Base-by-base conservation (phyloP, 2,888 invertebrate species). In the Yponomeuta plumbellus region DNA sequence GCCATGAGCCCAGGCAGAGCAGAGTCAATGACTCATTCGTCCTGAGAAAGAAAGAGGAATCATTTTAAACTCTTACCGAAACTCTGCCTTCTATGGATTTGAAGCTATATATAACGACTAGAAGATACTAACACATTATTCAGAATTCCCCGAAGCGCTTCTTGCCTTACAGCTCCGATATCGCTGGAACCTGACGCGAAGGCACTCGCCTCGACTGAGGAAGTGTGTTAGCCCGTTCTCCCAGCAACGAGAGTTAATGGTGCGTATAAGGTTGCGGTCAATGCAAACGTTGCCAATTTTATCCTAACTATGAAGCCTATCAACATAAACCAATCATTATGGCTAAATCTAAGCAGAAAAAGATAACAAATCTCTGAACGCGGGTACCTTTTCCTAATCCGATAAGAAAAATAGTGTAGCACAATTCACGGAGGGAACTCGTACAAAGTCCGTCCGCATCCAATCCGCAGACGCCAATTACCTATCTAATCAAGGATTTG, bases 401-500 rank as follows among this genome's bases (percentile, higher is more conserved):
- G 44, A 52, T 52, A 52, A 52, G 44, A 52, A 52, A 52, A 52
- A 52, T 52, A 52, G 44, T 52, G 44, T 52, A 52, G 44, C 44
- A 52, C 44, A 52, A 52, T 52, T 52, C 44, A 52, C 17, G 44
- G 44, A 52, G 44, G 44, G 44, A 52, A 17, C 44, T 17, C 2
- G 44, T 5, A 17, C 17, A 64, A 63, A 71, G 75, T 76, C 76
- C 72, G 76, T 75, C 76, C 74, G 44, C 40, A 77, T 74, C 74
- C 80, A 76, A 80, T 79, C 79, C 78, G 74, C 75, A 75, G 75
- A 74, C 72, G 75, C 80, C 84, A 85, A 85, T 87, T 85, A 85
- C 80, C 76, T 78, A 79, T 76, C 78, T 83, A 85, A 87, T 86
- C 80, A 85, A 83, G 81, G 78, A 81, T 80, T 79, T 80, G 77